Percentiles rank a stretch among this genome's conserved stretches.
These are phyloP conservation scores for Anagyrus pseudococci DNA, from an alignment of 2,888 invertebrate genomes.

Conservation along the genomic window DNA sequence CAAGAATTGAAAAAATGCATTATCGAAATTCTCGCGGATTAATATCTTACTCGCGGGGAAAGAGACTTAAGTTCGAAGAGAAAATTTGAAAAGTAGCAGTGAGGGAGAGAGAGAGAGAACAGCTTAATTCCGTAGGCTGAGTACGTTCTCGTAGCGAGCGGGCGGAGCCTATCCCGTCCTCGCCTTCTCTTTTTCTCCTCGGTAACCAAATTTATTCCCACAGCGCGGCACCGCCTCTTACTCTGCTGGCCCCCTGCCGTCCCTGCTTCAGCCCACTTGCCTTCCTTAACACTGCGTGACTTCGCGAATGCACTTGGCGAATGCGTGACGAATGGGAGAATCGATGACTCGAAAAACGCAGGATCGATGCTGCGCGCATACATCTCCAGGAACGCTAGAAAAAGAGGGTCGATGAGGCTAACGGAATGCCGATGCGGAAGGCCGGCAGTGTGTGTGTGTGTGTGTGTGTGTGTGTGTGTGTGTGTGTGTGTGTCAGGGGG, in stretches of 20 bases:
- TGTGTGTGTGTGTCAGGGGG: too few relatives aligned
- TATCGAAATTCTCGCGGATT: too few relatives aligned
- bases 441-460: too few relatives aligned
- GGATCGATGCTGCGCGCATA: slow-evolving; percentile 22
- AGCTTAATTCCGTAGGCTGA: too few relatives aligned
- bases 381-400: background rate
- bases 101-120: too few relatives aligned
- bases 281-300: too few relatives aligned
- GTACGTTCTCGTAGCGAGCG: too few relatives aligned
- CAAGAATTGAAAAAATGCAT: too few relatives aligned
- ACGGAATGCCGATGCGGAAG: background rate
- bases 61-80: too few relatives aligned
- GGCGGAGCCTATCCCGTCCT: background rate
- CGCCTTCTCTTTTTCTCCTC: background rate
- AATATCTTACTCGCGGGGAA: too few relatives aligned
- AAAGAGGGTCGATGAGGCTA: background rate
- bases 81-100: too few relatives aligned
- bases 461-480: too few relatives aligned
- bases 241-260: background rate
- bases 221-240: slow-evolving; percentile 5
- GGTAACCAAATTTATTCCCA: slow-evolving; percentile 35
- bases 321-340: slow-evolving; percentile 8
- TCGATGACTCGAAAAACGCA: slow-evolving; percentile 37
- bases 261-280: background rate
- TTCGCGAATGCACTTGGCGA: background rate